Percentiles rank a stretch among this genome's conserved stretches.
Evolutionary conservation across 2,888 invertebrate species (phyloP).

Genomic region (Philereme transversata): DNA sequence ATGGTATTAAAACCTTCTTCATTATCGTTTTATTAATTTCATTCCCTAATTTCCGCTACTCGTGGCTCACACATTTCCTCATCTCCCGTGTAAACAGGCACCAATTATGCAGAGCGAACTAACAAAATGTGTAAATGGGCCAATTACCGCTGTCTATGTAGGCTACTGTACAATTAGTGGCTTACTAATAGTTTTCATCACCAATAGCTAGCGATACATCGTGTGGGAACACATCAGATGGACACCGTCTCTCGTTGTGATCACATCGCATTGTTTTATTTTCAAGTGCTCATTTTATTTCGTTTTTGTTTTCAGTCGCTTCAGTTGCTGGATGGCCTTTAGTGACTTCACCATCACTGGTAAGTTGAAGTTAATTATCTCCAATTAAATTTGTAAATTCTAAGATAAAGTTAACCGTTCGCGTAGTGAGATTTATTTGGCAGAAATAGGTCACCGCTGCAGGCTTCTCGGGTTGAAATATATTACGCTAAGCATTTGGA

Average conservation of each 20-base stretch:
- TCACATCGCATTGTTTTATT: conserved; percentile 54
- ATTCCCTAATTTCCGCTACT: conserved; percentile 58
- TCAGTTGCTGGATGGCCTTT: conserved; percentile 13
- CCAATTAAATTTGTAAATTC: conserved; percentile 42
- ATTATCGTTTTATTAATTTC: conserved; percentile 39
- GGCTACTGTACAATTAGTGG: conserved; percentile 81
- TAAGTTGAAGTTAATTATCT: conserved; percentile 15
- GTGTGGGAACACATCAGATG: conserved; percentile 67
- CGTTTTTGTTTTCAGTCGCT: conserved; percentile 18
- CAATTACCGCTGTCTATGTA: conserved; percentile 81
- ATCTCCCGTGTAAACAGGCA: conserved; percentile 71
- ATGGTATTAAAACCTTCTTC: conserved; percentile 18
- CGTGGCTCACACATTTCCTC: conserved; percentile 70
- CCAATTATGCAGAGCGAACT: conserved; percentile 78
- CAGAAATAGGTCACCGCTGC: conserved; percentile 59
- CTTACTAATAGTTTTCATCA: conserved; percentile 82
- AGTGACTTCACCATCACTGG: conserved; percentile 6
- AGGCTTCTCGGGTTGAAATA: conserved; percentile 57
- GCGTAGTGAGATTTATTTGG: conserved; percentile 60
- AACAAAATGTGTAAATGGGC: conserved; percentile 83
- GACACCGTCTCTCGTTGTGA: conserved; percentile 67
- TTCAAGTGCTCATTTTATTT: conserved; percentile 21
- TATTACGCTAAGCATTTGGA: conserved; percentile 55
- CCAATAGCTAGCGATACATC: conserved; percentile 67
- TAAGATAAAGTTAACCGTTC: conserved; percentile 47